Evolutionary conservation across 2,113 vertebrate genomes (phyloP).

Genomic region (Aldabrachelys gigantea): DNA sequence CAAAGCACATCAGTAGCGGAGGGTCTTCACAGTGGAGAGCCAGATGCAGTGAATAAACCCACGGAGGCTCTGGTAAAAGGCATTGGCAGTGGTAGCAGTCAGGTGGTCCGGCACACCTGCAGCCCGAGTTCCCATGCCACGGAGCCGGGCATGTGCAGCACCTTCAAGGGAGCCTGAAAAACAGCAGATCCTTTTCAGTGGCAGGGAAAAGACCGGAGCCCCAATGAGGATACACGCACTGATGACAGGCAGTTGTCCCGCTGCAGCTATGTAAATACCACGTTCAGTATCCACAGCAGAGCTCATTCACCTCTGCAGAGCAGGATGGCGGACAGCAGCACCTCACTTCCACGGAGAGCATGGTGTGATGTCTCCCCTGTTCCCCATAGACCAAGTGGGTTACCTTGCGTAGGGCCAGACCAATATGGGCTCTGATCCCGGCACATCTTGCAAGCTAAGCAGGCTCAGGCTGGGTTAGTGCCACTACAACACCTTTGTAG

Average conservation of each 20-base stretch:
- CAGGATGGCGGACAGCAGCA: neutral
- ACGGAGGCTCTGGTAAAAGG: neutral
- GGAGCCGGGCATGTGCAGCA: neutral
- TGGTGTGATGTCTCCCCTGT: neutral
- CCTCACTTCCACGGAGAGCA: no score
- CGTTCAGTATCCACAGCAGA: neutral
- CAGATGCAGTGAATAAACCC: neutral
- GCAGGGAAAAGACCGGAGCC: neutral
- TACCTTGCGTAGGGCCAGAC: neutral
- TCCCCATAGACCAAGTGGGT: neutral
- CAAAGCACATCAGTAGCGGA: neutral
- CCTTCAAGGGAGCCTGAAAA: neutral
- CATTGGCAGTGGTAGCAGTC: neutral
- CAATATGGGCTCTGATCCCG: neutral
- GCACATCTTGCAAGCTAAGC: neutral
- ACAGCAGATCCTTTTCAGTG: neutral
- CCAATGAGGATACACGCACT: no score
- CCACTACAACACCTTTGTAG: no score
- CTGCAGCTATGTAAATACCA: neutral
- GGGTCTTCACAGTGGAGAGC: neutral
- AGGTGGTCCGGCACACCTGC: neutral
- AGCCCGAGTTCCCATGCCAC: neutral
- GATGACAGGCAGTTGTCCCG: no score
- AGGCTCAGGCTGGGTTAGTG: neutral
- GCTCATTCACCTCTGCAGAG: neutral